Base-by-base conservation (phyloP, 2,888 invertebrate species). In the Stramonita haemastoma region DNA sequence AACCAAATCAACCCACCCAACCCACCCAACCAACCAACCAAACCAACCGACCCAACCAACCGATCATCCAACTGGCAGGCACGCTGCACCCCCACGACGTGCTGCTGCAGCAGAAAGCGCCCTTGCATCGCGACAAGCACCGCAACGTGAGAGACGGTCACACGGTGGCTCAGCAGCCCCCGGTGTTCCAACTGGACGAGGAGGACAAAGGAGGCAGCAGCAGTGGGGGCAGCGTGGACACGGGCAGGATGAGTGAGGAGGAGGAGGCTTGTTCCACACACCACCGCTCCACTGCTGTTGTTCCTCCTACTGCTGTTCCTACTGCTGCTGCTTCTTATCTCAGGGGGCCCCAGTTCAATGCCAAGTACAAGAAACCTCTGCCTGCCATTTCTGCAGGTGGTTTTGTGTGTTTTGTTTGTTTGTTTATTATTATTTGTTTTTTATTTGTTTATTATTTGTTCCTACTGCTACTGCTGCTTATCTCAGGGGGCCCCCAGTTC, bases 71-170 rank as follows among this genome's bases (percentile, higher is more conserved):
- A 22, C 57, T 32, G 29, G 73, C 36, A 90, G 93, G 87, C n/a
- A 6, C 26, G 29, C 77, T 77, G n/a, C 4, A 34, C 34, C 19
- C 83, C 46, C 46, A 46, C 73, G 93, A 93, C 60, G 91, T 94
- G n/a, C 90, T 95, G 29, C 93, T 93, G 84, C 95, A 94, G 91
- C 93, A 93, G 79, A 94, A 94, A 79, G 91, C 94, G 60, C 92
- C 91, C 70, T 92, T 94, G 66, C 92, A 93, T 60, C 92, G 92
- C 86, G 92, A 92, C 86, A 91, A 90, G 34, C 83, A 85, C 57
- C 77, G 86, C 46, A 93, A 92, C 90, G 92, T 92, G 87, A 79
- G 93, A 0, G 91, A 92, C 17, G 91, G 92, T 81, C 92, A 93
- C 2, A 92, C 93, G 46, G 86, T 93, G 29, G 91, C 93, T 90